phyloP scores from a whole-genome alignment of 2,888 invertebrate genomes.

The Lepidonotus clava region DNA sequence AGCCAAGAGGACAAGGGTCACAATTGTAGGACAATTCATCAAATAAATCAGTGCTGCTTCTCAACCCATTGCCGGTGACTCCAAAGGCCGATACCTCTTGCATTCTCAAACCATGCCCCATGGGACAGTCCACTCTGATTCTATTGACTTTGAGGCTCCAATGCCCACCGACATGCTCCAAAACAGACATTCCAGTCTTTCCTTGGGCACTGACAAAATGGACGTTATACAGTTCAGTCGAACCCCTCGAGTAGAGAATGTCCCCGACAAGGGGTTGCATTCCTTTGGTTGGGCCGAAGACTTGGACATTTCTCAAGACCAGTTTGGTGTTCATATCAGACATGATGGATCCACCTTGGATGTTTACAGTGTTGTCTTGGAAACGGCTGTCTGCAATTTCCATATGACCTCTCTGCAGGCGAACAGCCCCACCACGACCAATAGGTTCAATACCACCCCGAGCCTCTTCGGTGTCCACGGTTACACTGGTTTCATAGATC shows the following conservation, averaged over 20 bases:
- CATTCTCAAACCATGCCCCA: background rate
- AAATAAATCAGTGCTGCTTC: background rate
- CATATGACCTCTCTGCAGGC: background rate
- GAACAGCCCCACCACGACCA: background rate
- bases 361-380: background rate
- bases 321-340: background rate
- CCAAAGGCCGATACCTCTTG: constrained; percentile 8
- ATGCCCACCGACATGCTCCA: background rate
- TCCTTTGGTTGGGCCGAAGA: background rate
- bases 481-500: background rate
- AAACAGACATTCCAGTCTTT: background rate
- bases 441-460: background rate
- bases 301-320: background rate
- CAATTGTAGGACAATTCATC: background rate
- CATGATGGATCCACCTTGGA: background rate
- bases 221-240: background rate
- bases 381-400: background rate
- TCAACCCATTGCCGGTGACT: background rate
- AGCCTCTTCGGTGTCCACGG: background rate
- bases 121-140: background rate
- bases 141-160: background rate
- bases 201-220: background rate
- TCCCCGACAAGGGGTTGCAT: background rate
- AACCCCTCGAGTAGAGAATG: background rate
- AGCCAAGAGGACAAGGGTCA: background rate